phyloP scores from a whole-genome alignment of 2,888 invertebrate genomes.

The Sesamia inferens region DNA sequence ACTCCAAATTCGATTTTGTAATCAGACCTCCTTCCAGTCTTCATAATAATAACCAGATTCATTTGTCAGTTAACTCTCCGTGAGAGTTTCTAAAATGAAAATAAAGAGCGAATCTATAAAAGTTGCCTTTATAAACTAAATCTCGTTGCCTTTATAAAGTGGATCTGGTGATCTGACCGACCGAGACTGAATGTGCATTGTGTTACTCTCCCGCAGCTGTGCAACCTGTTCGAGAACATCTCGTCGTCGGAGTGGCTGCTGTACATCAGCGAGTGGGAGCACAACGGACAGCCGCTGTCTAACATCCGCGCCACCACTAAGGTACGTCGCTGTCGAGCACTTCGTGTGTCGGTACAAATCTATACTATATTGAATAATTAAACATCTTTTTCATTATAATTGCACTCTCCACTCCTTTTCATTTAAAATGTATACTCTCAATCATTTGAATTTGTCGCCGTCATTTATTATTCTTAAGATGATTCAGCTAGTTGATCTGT shows the following conservation, averaged over 20 bases:
- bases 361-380: not conserved
- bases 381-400: no score
- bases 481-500: not conserved
- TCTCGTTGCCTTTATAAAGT: no score
- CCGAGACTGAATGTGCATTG: not conserved
- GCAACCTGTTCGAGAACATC: conserved; percentile 96
- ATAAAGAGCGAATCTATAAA: not conserved
- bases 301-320: conserved; percentile 97
- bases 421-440: not conserved
- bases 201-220: conserved; percentile 90
- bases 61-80: not conserved
- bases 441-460: not conserved
- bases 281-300: conserved; percentile 93
- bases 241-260: conserved; percentile 97
- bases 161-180: no score
- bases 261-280: conserved; percentile 98
- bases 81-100: no score
- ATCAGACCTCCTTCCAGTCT: not conserved
- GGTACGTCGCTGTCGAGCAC: no score
- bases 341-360: no score
- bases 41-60: not conserved
- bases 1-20: not conserved
- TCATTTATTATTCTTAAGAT: not conserved
- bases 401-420: not conserved
- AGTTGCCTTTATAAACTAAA: not conserved